phyloP scores from a whole-genome alignment of 2,797 vertebrate species.

The Alcedo quadribrachys region DNA sequence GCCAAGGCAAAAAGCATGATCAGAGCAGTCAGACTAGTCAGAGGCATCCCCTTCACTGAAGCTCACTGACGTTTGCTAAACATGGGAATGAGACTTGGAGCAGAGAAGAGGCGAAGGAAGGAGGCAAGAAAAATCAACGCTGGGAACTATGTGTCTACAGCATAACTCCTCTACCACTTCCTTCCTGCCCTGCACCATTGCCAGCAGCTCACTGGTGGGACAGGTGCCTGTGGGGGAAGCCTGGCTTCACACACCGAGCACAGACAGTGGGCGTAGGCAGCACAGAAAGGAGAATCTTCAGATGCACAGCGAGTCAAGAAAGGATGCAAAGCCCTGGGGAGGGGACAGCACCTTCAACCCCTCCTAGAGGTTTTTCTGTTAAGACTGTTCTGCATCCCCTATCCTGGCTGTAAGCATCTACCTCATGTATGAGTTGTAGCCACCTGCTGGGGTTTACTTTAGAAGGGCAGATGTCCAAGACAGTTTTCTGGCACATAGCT shows the following conservation, averaged over 20 bases:
- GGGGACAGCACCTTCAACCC: background rate
- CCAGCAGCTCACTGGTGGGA: background rate
- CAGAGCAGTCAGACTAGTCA: background rate
- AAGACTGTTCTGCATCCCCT: rapidly evolving
- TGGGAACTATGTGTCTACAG: background rate
- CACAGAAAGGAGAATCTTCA: background rate
- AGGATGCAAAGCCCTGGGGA: background rate
- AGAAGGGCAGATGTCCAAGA: background rate
- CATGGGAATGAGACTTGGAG: background rate
- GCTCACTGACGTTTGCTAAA: background rate
- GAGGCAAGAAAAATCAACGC: background rate
- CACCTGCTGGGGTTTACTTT: background rate
- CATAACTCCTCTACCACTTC: background rate
- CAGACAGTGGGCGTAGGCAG: rapidly evolving
- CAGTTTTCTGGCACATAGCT: background rate
- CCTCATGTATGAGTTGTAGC: background rate
- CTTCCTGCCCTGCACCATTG: background rate
- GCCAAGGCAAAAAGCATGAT: background rate
- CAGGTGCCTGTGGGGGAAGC: background rate
- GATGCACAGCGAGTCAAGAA: background rate
- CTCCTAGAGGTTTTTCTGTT: background rate
- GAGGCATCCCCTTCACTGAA: background rate
- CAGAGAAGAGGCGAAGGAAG: background rate
- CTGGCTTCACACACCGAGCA: rapidly evolving
- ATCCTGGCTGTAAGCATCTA: background rate